A percentile compares a stretch with the other conserved stretches of the same genome.
Conservation (phyloP, 2,113 vertebrate species). For the Rhadina sibilatrix region DNA sequence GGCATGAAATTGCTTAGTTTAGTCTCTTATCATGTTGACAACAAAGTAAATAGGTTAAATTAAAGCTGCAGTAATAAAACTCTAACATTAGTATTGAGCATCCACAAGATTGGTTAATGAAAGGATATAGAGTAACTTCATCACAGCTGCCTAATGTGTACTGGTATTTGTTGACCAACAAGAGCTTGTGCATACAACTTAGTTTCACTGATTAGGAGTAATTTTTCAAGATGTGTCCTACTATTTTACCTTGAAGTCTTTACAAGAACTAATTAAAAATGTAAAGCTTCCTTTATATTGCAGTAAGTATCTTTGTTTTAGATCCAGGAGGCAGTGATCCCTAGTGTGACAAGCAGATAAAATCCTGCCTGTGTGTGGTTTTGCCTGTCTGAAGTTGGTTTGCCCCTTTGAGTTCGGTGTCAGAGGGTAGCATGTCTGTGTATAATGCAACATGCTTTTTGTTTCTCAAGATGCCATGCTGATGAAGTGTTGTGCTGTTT, state of each 20-base stretch:
- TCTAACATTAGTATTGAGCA: not conserved
- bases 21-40: not conserved
- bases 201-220: not conserved
- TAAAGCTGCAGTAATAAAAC: not conserved
- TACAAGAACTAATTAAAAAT: not conserved
- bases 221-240: not conserved
- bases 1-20: not conserved
- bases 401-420: not conserved
- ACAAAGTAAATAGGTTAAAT: not conserved
- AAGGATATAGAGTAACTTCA: not conserved
- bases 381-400: not conserved
- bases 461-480: not conserved
- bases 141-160: not conserved
- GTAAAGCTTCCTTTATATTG: not conserved
- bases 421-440: not conserved
- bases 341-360: not conserved
- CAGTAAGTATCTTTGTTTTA: not conserved
- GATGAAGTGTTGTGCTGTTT: slow-evolving; percentile 24
- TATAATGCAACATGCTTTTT: not conserved
- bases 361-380: not conserved
- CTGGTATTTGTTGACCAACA: not conserved
- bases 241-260: not conserved
- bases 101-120: not conserved
- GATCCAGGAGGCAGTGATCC: not conserved
- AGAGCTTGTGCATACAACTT: not conserved